These are phyloP conservation scores for Mus minutoides DNA, from an alignment of 2,797 vertebrate species.

Conservation along the genomic window DNA sequence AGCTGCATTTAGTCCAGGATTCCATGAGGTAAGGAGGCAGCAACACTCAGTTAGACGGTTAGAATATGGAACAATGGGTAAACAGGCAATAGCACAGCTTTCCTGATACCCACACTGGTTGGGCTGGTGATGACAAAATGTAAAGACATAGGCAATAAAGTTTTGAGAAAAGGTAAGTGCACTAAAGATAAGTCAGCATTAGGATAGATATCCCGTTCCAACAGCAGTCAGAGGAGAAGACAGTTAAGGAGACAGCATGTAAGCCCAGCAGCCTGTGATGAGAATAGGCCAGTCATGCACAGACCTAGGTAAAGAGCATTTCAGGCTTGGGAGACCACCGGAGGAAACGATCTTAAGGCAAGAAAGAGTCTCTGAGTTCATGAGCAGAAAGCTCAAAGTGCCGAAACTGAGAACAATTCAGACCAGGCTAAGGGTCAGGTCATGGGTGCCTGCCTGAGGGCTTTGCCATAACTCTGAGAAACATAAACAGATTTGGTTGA, in stretches of 20 bases:
- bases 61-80: not conserved
- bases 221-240: not conserved
- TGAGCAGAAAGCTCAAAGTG: not conserved
- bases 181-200: not conserved
- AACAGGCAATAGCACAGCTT: not conserved
- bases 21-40: not conserved
- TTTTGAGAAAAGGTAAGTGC: not conserved
- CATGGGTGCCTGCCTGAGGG: not conserved
- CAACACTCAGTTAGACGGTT: not conserved
- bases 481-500: not conserved
- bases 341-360: not conserved
- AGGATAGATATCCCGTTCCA: not conserved
- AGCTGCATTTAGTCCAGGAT: not conserved
- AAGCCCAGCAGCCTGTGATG: not conserved
- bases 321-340: not conserved
- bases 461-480: slow-evolving; percentile 22
- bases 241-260: not conserved
- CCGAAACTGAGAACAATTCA: not conserved
- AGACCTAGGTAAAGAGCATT: not conserved
- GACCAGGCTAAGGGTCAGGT: not conserved
- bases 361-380: not conserved
- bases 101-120: not conserved
- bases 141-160: not conserved
- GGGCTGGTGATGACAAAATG: not conserved
- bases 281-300: not conserved